Percentiles rank a stretch among this genome's conserved stretches.
Evolutionary conservation across 1,140 invertebrate genomes (phyloP).

Genomic region (Rhizoglyphus robini): DNA sequence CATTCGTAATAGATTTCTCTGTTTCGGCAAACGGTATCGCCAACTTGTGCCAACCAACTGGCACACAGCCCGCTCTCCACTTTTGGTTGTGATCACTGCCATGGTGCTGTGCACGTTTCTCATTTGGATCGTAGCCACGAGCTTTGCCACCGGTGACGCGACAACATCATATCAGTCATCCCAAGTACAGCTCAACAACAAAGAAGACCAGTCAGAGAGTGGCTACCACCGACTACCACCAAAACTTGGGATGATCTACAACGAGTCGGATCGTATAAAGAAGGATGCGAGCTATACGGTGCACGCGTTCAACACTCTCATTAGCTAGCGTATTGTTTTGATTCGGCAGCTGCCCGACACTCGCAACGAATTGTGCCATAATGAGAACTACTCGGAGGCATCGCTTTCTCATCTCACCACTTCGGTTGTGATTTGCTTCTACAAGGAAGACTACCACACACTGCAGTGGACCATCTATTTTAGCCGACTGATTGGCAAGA

Average conservation of each 20-base stretch:
- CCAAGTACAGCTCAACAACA: no score
- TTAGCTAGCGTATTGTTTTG: conserved; percentile 66
- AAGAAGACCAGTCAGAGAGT: no score
- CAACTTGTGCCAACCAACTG: no score
- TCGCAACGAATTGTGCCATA: conserved; percentile 52
- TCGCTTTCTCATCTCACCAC: conserved; percentile 49
- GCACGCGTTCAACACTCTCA: conserved; percentile 80
- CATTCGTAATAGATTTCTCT: no score
- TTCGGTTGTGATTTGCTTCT: conserved; percentile 84
- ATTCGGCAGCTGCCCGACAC: conserved; percentile 67
- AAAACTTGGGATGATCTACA: conserved; percentile 23
- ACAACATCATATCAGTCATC: no score
- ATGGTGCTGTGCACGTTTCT: no score
- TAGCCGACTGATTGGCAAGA: conserved; percentile 55
- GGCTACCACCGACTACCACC: no score
- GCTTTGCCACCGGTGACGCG: no score
- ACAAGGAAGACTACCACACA: conserved; percentile 83
- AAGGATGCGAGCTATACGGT: conserved; percentile 68
- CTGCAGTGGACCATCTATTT: conserved; percentile 75
- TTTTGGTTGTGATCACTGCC: no score
- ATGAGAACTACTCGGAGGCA: conserved; percentile 15
- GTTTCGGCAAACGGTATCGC: no score
- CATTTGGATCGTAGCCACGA: no score
- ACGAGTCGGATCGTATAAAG: conserved; percentile 26
- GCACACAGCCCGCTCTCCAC: no score